Base-by-base conservation (phyloP, 2,113 vertebrate genomes). In the Thalassoma bifasciatum region DNA sequence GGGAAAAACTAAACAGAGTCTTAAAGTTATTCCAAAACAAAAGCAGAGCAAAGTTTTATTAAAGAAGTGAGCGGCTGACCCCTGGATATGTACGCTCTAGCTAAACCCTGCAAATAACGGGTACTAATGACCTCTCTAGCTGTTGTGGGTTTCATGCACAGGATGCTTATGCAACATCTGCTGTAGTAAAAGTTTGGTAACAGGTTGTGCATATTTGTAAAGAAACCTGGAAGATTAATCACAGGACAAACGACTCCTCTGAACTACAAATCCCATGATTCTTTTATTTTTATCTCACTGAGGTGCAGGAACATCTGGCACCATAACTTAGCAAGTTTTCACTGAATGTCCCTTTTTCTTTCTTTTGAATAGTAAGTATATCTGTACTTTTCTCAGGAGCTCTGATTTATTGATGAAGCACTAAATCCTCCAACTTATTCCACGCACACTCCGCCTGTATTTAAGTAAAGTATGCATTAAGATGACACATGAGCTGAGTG, bases 131-230 rank as follows among this genome's bases (percentile, higher is more conserved):
- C 46, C 17, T 49, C n/a, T 17, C 19, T 9, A 9, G 38, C 21
- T 38, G 38, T 23, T 38, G 36, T 46, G 14, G 17, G 16, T 53
- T 64, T 52, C 50, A 52, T 38, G 52, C 66, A 52, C 12, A 17
- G 23, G 30, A 30, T 4, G 30, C 30, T 30, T 19, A 2, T 1
- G 44, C 19, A 66, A 63, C 34, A 49, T 72, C 63, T 79, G 77
- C 59, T 54, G 72, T 37, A 24, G 50, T 56, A 68, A 44, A 42
- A 8, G 34, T 21, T 30, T 70, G 59, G 72, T 57, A 68, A 51
- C 10, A 49, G 24, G 13, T 19, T 30, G 44, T 71, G 37, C 44
- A 64, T 79, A 75, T 79, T 84, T 65, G 69, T 77, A 73, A 70
- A 79, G 56, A 44, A 66, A 73, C 68, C 46, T 67, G 72, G 69